Base-by-base conservation (phyloP, 92 coral and sea anemone genomes). In the Pocillopora meandrina region DNA sequence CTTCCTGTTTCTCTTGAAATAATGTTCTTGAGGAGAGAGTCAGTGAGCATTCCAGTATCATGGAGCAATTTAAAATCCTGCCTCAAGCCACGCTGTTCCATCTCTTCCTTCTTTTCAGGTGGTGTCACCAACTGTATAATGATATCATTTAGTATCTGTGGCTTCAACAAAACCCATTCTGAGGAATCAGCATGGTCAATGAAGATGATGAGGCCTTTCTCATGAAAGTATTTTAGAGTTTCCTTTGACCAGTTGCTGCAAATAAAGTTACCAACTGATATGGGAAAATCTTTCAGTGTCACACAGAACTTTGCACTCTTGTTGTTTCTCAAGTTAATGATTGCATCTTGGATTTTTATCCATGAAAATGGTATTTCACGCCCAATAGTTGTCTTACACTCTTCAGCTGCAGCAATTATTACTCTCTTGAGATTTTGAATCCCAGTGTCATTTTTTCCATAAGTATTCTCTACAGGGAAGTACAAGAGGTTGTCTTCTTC, bases 331-430 rank as follows among this genome's bases (percentile, higher is more conserved):
- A 65, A 16, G 9, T 64, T 79, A 31, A 90, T 80, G 47, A 90
- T 65, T 52, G 90, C 90, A 77, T 90, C 93, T 71, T 90, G 93
- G 65, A 90, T 82, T 87, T 90, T 90, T 19, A 90, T 87, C 93
- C 93, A 90, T 5, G 93, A 90, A 23, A 81, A 77, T 13, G 93
- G 90, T 10, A 90, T 65, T 72, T 82, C 62, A 64, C 55, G 64
- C 35, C 82, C 88, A 61, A 89, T 66, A 21, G 63, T 18, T 14
- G 59, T 12, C 70, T 79, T 71, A 42, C 58, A 81, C 16, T 83
- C 61, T 17, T 90, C 87, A 19, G 86, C 86, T 9, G 21, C 63
- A 35, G 63, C 56, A 65, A 67, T 74, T 66, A 90, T 87, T 70
- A 68, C 33, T 56, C 35, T 86, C n/a, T 84, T 74, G 18, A 90